Percentiles rank a stretch among this genome's conserved stretches.
Conservation (phyloP, 2,888 invertebrate species). For the Drosophila formosana region DNA sequence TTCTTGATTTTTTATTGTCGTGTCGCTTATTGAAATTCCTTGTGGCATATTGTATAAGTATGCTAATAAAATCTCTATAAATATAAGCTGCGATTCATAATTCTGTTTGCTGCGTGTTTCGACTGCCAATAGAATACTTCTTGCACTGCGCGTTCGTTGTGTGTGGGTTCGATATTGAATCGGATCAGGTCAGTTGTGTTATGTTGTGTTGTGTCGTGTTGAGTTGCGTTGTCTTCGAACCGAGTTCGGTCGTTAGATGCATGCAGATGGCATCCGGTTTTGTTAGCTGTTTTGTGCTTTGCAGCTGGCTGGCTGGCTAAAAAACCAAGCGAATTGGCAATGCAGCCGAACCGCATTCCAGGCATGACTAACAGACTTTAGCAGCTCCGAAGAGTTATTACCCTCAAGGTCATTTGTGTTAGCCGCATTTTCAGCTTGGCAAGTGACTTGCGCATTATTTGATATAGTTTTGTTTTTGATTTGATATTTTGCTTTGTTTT, state of each 20-base stretch:
- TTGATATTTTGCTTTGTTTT: background rate
- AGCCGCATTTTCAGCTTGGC: conserved; percentile 23
- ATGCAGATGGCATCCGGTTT: conserved; percentile 78
- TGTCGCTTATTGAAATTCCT: conserved; percentile 65
- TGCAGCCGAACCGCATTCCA: conserved; percentile 77
- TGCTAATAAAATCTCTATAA: conserved; percentile 50
- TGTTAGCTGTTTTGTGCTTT: conserved; percentile 37
- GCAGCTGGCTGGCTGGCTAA: conserved; percentile 56
- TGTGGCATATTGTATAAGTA: conserved; percentile 40
- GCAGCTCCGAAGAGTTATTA: conserved; percentile 68
- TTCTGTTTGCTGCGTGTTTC: conserved; percentile 22
- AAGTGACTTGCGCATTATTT: conserved; percentile 47
- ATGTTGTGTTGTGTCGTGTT: conserved; percentile 1
- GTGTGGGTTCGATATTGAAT: conserved; percentile 26
- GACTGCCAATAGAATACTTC: conserved; percentile 28
- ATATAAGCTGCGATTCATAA: conserved; percentile 27
- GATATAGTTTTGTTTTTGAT: conserved; percentile 7
- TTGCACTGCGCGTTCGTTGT: conserved; percentile 26
- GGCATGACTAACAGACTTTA: conserved; percentile 70
- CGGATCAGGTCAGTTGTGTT: conserved; percentile 20
- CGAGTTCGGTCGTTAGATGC: conserved; percentile 55
- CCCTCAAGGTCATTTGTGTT: conserved; percentile 75
- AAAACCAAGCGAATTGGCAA: conserved; percentile 46
- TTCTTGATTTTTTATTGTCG: conserved; percentile 59
- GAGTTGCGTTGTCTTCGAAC: conserved; percentile 11